Evolutionary conservation across 2,888 invertebrate species (phyloP).

Genomic region (Enoplolaimus lenunculus): DNA sequence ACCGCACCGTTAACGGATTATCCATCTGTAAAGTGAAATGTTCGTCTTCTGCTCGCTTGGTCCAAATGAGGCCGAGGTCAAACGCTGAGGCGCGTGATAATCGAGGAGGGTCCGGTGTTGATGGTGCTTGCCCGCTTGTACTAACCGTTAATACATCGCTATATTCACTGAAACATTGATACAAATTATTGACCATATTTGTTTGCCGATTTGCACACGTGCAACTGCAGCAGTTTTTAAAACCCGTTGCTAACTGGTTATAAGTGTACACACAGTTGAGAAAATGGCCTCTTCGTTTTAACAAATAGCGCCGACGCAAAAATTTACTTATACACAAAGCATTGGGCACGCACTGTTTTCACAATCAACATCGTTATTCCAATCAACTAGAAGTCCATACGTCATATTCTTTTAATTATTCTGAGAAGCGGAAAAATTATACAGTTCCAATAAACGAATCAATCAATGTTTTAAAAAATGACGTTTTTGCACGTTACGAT

Average conservation of each 20-base stretch:
- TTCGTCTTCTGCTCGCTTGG: constrained; percentile 41
- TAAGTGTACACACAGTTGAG: too few relatives aligned
- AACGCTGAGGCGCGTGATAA: constrained; percentile 36
- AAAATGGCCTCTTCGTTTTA: too few relatives aligned
- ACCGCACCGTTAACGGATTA: constrained; percentile 40
- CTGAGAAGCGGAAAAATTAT: too few relatives aligned
- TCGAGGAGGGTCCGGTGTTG: constrained; percentile 42
- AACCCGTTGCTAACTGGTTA: too few relatives aligned
- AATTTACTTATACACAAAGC: too few relatives aligned
- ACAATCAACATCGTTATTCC: too few relatives aligned
- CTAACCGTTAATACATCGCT: constrained; percentile 18
- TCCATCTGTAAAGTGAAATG: constrained; percentile 42
- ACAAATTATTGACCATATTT: background rate
- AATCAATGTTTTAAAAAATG: background rate
- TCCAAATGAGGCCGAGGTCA: constrained; percentile 41
- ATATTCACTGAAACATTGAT: constrained; percentile 18
- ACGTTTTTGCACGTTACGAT: background rate
- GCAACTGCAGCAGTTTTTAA: too few relatives aligned
- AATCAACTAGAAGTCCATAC: too few relatives aligned
- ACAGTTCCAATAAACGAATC: too few relatives aligned
- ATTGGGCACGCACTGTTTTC: too few relatives aligned
- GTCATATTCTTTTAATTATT: too few relatives aligned
- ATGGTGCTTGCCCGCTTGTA: constrained; percentile 41
- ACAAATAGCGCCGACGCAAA: too few relatives aligned
- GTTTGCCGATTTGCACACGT: background rate